These are phyloP conservation scores for Drosophila anomalipes DNA, from an alignment of 2,888 invertebrate genomes.

Conservation along the genomic window DNA sequence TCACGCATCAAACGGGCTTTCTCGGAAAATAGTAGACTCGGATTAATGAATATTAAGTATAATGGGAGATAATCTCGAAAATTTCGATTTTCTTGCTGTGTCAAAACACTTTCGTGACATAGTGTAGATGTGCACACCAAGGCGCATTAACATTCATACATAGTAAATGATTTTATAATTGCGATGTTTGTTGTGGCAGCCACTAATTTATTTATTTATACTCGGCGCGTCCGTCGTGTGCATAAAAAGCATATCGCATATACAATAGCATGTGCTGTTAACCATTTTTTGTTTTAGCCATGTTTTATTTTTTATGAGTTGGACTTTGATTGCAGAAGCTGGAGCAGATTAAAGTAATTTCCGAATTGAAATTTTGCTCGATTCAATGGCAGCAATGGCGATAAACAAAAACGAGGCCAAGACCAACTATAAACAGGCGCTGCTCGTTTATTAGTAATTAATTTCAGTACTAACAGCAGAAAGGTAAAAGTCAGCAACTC, in stretches of 20 bases:
- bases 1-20: too few relatives aligned
- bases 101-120: too few relatives aligned
- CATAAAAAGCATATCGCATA: slow-evolving; percentile 57
- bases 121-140: too few relatives aligned
- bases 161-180: slow-evolving; percentile 2
- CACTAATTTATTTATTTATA: slow-evolving; percentile 49
- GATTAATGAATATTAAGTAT: too few relatives aligned
- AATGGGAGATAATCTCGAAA: too few relatives aligned
- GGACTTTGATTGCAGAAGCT: slow-evolving; percentile 34
- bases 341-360: slow-evolving; percentile 46
- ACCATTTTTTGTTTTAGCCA: not conserved
- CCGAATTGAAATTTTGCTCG: slow-evolving; percentile 27
- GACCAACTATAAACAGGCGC: slow-evolving; percentile 61
- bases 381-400: slow-evolving; percentile 50
- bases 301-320: slow-evolving; percentile 6
- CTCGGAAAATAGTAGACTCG: too few relatives aligned
- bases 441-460: slow-evolving; percentile 74
- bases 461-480: slow-evolving; percentile 67
- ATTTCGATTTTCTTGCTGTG: too few relatives aligned
- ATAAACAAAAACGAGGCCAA: slow-evolving; percentile 55
- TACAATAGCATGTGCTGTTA: slow-evolving; percentile 65
- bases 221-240: slow-evolving; percentile 37
- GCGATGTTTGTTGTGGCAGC: slow-evolving; percentile 31
- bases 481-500: slow-evolving; percentile 54
- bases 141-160: not conserved